phyloP scores from a whole-genome alignment of 2,113 vertebrate species.

The Condylura cristata region DNA sequence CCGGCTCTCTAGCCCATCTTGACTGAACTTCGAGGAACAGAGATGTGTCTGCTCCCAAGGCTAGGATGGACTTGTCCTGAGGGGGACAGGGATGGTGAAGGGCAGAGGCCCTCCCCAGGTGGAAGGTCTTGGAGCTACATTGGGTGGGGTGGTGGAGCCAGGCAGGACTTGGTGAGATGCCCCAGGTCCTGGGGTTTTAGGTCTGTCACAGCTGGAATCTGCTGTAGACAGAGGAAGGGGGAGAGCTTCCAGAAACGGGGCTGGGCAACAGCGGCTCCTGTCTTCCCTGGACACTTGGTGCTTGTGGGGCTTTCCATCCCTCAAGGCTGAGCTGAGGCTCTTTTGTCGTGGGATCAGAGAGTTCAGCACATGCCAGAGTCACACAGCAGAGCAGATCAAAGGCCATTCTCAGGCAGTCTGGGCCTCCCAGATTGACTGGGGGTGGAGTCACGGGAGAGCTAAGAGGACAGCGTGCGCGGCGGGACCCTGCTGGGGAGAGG shows the following conservation, averaged over 20 bases:
- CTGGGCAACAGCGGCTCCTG: not conserved
- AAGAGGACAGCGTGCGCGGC: not conserved
- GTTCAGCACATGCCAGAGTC: not conserved
- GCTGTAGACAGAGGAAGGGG: not conserved
- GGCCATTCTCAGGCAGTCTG: not conserved
- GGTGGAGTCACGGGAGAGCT: not conserved
- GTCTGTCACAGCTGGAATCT: not conserved
- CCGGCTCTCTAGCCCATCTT: not conserved
- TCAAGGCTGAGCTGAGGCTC: not conserved
- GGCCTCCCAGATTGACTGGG: not conserved
- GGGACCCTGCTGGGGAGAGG: not conserved
- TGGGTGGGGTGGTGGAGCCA: not conserved
- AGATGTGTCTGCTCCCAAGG: not conserved
- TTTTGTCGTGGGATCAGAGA: constrained; percentile 52
- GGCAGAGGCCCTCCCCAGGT: not conserved
- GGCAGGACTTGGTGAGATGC: not conserved
- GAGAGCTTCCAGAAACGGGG: not conserved
- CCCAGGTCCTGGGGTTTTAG: not conserved
- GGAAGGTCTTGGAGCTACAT: not conserved
- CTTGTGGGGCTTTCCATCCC: not conserved
- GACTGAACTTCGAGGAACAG: not conserved
- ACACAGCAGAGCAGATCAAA: constrained; percentile 42
- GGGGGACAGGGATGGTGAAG: not conserved
- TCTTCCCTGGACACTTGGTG: not conserved
- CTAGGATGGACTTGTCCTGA: not conserved